Conservation (phyloP, 2,797 vertebrate species). For the Enteromius treurensis region DNA sequence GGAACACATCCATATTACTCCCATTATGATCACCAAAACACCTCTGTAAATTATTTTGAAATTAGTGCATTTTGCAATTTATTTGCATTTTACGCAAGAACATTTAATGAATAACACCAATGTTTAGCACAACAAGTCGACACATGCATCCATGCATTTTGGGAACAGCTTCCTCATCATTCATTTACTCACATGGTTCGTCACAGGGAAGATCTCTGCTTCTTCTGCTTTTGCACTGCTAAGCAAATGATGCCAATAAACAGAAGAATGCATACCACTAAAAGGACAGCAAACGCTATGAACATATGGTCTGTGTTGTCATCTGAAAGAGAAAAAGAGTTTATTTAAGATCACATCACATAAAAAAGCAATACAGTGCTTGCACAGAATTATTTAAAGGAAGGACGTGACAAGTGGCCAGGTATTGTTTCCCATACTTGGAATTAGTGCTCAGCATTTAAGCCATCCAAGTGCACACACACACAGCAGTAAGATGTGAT, state of each 20-base stretch:
- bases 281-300: neutral
- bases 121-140: neutral
- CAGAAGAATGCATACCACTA: neutral
- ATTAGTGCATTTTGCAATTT: neutral
- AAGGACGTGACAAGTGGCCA: no score
- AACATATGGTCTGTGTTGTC: neutral
- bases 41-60: neutral
- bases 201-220: neutral
- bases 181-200: neutral
- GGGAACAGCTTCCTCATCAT: neutral
- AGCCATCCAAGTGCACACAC: no score
- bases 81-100: neutral
- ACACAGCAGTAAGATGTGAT: no score
- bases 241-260: neutral
- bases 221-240: neutral
- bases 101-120: neutral
- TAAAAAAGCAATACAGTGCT: neutral
- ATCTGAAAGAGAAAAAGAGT: neutral
- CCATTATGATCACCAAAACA: neutral
- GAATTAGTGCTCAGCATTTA: no score
- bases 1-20: neutral
- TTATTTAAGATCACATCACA: neutral
- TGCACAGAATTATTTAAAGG: neutral
- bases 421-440: no score
- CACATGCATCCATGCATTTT: neutral